Conservation (phyloP, 1,140 invertebrate genomes). For the Oreohelix idahoensis region DNA sequence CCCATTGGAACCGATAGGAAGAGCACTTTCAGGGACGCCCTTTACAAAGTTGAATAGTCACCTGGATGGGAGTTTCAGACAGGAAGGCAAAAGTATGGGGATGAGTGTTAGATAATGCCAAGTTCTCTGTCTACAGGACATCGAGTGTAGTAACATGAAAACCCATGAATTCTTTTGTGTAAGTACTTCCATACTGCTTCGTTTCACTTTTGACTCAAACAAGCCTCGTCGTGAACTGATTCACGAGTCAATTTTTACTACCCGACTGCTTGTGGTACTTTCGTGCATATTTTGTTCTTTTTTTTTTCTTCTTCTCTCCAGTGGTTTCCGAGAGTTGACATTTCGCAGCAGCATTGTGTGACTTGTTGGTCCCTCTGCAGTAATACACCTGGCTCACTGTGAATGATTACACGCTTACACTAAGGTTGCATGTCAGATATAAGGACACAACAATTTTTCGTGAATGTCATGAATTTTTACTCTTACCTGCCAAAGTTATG, state of each 20-base stretch:
- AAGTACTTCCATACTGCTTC: neutral
- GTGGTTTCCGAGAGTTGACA: neutral
- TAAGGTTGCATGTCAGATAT: too few species aligned
- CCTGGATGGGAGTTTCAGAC: neutral
- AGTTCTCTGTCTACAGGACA: neutral
- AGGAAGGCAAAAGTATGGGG: neutral
- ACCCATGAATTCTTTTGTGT: neutral
- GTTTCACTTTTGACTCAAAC: neutral
- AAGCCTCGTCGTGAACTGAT: neutral
- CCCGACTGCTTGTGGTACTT: neutral
- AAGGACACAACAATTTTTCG: neutral
- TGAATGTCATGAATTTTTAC: neutral
- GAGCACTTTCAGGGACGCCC: neutral
- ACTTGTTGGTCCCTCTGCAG: neutral
- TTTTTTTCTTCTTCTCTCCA: too few species aligned
- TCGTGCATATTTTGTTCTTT: neutral
- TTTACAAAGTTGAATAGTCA: neutral
- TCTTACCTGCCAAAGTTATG: neutral
- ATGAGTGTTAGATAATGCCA: neutral
- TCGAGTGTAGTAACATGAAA: neutral
- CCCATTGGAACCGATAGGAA: neutral
- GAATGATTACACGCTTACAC: too few species aligned
- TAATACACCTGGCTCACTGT: neutral
- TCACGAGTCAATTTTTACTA: neutral
- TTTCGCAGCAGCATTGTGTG: neutral